These are phyloP conservation scores for Drosophila nigrodunni DNA, from an alignment of 1,140 invertebrate species.

Conservation along the genomic window DNA sequence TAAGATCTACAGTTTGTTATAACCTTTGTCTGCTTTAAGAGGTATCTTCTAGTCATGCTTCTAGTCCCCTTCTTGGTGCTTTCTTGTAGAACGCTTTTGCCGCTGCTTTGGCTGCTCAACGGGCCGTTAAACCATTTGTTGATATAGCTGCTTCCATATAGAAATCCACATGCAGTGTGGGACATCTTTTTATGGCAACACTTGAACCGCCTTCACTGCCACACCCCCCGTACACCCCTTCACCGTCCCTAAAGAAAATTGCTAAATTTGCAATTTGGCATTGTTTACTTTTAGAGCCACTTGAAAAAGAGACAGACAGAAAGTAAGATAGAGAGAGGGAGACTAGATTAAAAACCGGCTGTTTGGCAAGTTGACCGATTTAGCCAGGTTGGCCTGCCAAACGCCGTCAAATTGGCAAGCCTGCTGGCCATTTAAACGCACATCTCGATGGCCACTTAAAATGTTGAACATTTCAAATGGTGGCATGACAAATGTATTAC, in stretches of 20 bases:
- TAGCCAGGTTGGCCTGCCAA: constrained; percentile 38
- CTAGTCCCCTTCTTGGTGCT: constrained; percentile 25
- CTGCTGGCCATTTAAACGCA: constrained; percentile 58
- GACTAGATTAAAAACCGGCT: constrained; percentile 55
- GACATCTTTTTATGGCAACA: constrained; percentile 40
- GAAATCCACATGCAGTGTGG: constrained; percentile 7
- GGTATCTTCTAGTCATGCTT: constrained; percentile 11
- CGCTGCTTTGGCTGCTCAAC: constrained; percentile 63
- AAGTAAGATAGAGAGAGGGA: constrained; percentile 2
- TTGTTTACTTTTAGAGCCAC: constrained; percentile 61
- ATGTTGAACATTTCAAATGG: constrained; percentile 43
- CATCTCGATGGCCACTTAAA: constrained; percentile 64
- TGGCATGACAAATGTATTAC: constrained; percentile 66
- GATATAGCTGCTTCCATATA: constrained; percentile 44
- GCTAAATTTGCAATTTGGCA: constrained; percentile 69
- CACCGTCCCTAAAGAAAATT: constrained; percentile 17
- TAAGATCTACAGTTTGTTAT: no score
- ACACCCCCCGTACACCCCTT: background rate
- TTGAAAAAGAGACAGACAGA: constrained; percentile 16
- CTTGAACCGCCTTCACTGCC: background rate
- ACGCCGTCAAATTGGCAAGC: constrained; percentile 59
- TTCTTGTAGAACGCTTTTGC: constrained; percentile 51
- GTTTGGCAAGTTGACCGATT: constrained; percentile 5
- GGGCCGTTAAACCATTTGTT: constrained; percentile 77
- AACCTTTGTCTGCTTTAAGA: background rate